phyloP scores from a whole-genome alignment of 1,140 invertebrate species.

The Aphaenogaster rudis region DNA sequence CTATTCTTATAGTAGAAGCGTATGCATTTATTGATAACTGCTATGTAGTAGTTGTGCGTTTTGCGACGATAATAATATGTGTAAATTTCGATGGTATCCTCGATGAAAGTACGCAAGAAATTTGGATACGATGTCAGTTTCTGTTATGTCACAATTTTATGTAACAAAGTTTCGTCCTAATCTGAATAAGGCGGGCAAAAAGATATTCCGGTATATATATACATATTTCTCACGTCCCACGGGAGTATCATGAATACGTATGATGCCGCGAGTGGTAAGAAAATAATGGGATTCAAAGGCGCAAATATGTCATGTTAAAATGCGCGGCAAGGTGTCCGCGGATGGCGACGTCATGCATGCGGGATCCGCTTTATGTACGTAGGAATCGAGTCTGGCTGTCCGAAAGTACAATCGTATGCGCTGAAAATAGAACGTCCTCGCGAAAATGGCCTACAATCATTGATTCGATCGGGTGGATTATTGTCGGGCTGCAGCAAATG shows the following conservation, averaged over 20 bases:
- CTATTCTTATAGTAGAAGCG: not conserved
- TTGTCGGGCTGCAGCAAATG: conserved; percentile 47
- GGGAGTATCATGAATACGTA: conserved; percentile 64
- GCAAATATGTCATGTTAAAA: conserved; percentile 65
- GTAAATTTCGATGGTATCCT: conserved; percentile 7
- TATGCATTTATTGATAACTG: conserved; percentile 11
- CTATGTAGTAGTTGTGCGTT: not conserved
- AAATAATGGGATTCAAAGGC: conserved; percentile 66
- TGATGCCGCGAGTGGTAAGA: conserved; percentile 58
- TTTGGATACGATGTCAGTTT: conserved; percentile 19
- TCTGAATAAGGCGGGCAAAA: conserved; percentile 56
- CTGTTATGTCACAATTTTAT: conserved; percentile 36
- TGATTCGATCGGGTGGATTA: conserved; percentile 65
- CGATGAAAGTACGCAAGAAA: conserved; percentile 37
- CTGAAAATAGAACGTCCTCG: conserved; percentile 13
- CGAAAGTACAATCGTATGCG: conserved; percentile 25
- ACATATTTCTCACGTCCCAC: conserved; percentile 38
- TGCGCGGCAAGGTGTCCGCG: conserved; percentile 42
- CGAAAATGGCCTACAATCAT: conserved; percentile 47
- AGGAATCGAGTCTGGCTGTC: conserved; percentile 21
- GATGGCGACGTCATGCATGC: conserved; percentile 15
- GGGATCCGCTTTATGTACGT: not conserved
- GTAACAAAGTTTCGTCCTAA: conserved; percentile 52
- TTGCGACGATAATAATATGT: conserved; percentile 21
- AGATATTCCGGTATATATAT: conserved; percentile 14